Evolutionary conservation across 1,140 invertebrate genomes (phyloP), one percentile per base, ranked within the genome.

Genomic region (Apis cerana): DNA sequence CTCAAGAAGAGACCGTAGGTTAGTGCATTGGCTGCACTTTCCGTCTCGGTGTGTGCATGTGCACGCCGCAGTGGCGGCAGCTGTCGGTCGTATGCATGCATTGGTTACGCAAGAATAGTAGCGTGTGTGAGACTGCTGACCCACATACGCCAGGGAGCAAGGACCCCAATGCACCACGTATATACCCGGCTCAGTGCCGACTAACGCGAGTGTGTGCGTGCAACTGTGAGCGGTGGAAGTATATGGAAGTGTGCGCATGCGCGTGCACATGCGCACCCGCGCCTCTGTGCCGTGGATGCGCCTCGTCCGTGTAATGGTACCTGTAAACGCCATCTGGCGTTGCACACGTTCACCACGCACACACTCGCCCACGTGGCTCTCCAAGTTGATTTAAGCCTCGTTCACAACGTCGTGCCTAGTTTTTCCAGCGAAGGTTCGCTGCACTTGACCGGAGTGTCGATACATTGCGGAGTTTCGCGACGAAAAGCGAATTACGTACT

Each of bases 51-150:
- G 82, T 85, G 81, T 85, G 78, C 83, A 80, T 83, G 83, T 89
- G 80, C 77, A 88, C 87, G 86, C 84, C 84, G 50, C 78, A 79
- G 65, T 79, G 76, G 71, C 76, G 80, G 74, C 84, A 71, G 84
- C 85, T 76, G 80, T 56, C 88, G 91, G 87, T 83, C 88, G 92
- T 90, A 91, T 93, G 91, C 92, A 93, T 93, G 92, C 92, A 93
- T 92, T 92, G 91, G 92, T 94, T 94, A 94, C 93, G 94, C 93
- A 94, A 94, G 92, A 93, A 92, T 89, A 89, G 91, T 89, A 88
- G 91, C 93, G 93, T 93, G 93, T 94, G 93, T 93, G 92, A 94
- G 93, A 94, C 93, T 94, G 93, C 92, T 94, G 94, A 94, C 94
- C 94, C 89, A 94, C 92, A 94, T 94, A 94, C 92, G 91, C 88